These are phyloP conservation scores for Euglossa dilemma DNA, from an alignment of 1,140 invertebrate species.

Conservation along the genomic window DNA sequence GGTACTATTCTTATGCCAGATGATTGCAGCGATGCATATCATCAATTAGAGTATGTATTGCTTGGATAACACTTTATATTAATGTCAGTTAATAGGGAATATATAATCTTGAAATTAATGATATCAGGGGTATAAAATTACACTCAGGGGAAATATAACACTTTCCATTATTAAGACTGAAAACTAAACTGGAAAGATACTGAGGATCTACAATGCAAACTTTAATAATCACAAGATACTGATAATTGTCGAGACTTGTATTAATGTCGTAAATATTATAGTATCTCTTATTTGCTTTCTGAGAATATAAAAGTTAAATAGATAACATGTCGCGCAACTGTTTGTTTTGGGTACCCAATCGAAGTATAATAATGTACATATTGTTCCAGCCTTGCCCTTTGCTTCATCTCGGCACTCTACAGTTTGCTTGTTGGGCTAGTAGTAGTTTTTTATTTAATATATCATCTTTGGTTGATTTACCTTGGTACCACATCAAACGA, in stretches of 20 bases:
- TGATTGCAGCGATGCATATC: conserved; percentile 88
- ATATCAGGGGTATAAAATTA: not conserved
- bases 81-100: not conserved
- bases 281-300: conserved; percentile 63
- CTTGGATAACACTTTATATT: not conserved
- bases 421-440: conserved; percentile 77
- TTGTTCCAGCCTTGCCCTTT: conserved; percentile 79
- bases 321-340: conserved; percentile 65
- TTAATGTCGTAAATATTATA: conserved; percentile 60
- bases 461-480: conserved; percentile 78
- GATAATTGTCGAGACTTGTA: conserved; percentile 62
- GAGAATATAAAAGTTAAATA: conserved; percentile 58
- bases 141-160: not conserved
- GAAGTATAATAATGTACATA: conserved; percentile 64
- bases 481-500: conserved; percentile 77
- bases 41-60: conserved; percentile 85
- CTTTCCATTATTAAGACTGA: conserved; percentile 25
- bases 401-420: conserved; percentile 81
- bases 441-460: conserved; percentile 75
- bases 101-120: not conserved
- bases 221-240: conserved; percentile 63
- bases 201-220: conserved; percentile 48
- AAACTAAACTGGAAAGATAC: conserved; percentile 65
- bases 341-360: conserved; percentile 26
- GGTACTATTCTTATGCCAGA: conserved; percentile 86